Conservation (phyloP, 2,888 invertebrate species). For the Noctuana brunneofusca region DNA sequence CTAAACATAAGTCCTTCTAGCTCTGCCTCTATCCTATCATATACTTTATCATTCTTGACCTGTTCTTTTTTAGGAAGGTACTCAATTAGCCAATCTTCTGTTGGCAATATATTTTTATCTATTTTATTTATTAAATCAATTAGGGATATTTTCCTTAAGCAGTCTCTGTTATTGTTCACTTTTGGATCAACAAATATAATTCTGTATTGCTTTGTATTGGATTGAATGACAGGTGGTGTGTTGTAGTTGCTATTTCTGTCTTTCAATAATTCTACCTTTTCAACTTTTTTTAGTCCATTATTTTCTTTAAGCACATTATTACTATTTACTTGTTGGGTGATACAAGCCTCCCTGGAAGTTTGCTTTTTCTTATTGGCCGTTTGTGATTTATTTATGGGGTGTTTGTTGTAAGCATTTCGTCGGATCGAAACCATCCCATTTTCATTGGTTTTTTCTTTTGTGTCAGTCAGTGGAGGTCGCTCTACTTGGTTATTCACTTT, state of each 20-base stretch:
- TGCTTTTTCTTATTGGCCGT: constrained; percentile 44
- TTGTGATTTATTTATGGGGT: constrained; percentile 56
- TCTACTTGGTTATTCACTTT: constrained; percentile 42
- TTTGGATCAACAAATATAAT: constrained; percentile 66
- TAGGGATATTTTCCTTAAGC: constrained; percentile 55
- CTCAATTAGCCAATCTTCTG: constrained; percentile 73
- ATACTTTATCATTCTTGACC: constrained; percentile 75
- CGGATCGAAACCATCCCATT: constrained; percentile 75
- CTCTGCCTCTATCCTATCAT: constrained; percentile 78
- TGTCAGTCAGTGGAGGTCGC: constrained; percentile 52
- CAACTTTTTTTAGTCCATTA: constrained; percentile 53
- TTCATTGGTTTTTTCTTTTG: constrained; percentile 69
- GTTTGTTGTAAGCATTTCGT: constrained; percentile 60
- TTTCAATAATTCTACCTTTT: constrained; percentile 41
- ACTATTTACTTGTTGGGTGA: constrained; percentile 41
- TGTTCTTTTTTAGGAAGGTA: constrained; percentile 71
- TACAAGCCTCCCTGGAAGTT: constrained; percentile 43
- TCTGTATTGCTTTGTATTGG: constrained; percentile 62
- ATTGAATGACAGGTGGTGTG: constrained; percentile 42
- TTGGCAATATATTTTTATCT: constrained; percentile 65
- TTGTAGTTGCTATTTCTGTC: constrained; percentile 51
- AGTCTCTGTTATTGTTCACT: constrained; percentile 51
- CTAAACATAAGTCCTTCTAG: constrained; percentile 77
- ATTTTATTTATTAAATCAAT: constrained; percentile 62
- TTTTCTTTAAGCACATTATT: constrained; percentile 68